phyloP scores from a whole-genome alignment of 2,113 vertebrate species.

The Pseudonaja textilis region DNA sequence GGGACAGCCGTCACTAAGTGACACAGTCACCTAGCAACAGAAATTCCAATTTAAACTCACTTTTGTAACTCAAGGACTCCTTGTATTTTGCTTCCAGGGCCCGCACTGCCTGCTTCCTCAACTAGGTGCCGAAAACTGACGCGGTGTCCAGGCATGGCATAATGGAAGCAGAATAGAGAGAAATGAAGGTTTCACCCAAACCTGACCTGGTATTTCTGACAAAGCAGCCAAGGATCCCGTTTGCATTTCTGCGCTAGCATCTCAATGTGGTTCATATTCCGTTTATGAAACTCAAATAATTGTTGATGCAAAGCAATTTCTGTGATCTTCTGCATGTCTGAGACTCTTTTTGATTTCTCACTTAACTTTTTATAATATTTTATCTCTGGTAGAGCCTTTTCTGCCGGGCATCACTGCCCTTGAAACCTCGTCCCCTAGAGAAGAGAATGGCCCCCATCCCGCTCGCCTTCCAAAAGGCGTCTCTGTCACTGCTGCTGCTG shows the following conservation, averaged over 20 bases:
- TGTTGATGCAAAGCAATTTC: too few species aligned
- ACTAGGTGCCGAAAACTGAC: background rate
- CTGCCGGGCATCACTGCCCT: too few species aligned
- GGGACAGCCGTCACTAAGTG: background rate
- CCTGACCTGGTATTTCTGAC: background rate
- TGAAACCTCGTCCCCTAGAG: too few species aligned
- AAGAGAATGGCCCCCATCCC: too few species aligned
- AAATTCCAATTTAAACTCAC: background rate
- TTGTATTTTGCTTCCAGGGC: background rate
- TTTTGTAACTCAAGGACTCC: background rate
- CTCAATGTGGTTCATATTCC: background rate
- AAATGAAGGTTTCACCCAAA: background rate
- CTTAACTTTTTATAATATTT: too few species aligned
- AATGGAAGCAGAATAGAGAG: background rate
- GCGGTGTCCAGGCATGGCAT: background rate
- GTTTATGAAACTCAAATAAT: background rate
- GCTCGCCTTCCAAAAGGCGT: too few species aligned
- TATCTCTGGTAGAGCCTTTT: too few species aligned
- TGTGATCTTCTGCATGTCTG: too few species aligned
- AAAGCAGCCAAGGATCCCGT: background rate
- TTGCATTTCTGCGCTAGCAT: background rate
- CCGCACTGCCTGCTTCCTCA: background rate
- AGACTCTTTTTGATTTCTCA: too few species aligned
- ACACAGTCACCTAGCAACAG: background rate
- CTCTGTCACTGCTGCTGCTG: too few species aligned